These are phyloP conservation scores for Oxyura jamaicensis DNA, from an alignment of 2,113 vertebrate species.

Conservation along the genomic window DNA sequence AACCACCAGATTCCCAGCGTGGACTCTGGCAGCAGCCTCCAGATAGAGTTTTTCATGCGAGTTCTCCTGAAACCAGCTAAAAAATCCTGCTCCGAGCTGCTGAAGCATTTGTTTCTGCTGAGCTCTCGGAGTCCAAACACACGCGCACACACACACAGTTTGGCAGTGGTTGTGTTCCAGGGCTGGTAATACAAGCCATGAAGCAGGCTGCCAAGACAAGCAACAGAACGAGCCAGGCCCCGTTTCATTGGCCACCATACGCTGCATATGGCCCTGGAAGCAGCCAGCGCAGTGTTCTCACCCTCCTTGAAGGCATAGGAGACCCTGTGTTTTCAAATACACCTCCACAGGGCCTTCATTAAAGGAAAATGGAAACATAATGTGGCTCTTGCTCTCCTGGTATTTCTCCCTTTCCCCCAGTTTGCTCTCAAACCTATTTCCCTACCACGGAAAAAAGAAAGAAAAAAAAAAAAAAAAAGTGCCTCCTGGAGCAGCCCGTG, in stretches of 20 bases:
- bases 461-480: background rate
- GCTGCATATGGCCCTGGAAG: slow-evolving; percentile 82
- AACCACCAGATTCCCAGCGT: background rate
- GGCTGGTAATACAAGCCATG: slow-evolving; percentile 83
- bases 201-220: slow-evolving; percentile 84
- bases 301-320: slow-evolving; percentile 85
- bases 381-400: slow-evolving; percentile 60
- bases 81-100: slow-evolving; percentile 67
- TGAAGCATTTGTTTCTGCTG: slow-evolving; percentile 76
- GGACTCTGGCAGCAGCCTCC: background rate
- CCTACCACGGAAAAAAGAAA: slow-evolving; percentile 64
- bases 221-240: slow-evolving; percentile 81
- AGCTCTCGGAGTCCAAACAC: slow-evolving; percentile 72
- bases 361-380: slow-evolving; percentile 84
- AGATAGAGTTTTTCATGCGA: slow-evolving; percentile 10
- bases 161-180: slow-evolving; percentile 82
- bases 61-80: slow-evolving; percentile 53
- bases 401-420: slow-evolving; percentile 73
- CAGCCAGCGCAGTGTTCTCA: slow-evolving; percentile 83
- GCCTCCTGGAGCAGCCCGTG: slow-evolving; percentile 53
- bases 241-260: slow-evolving; percentile 83
- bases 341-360: slow-evolving; percentile 84
- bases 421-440: slow-evolving; percentile 71
- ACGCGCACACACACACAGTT: slow-evolving; percentile 64
- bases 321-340: slow-evolving; percentile 86